A percentile compares a stretch with the other conserved stretches of the same genome.
Conservation (phyloP, 2,113 vertebrate genomes). For the Elephantulus edwardii region DNA sequence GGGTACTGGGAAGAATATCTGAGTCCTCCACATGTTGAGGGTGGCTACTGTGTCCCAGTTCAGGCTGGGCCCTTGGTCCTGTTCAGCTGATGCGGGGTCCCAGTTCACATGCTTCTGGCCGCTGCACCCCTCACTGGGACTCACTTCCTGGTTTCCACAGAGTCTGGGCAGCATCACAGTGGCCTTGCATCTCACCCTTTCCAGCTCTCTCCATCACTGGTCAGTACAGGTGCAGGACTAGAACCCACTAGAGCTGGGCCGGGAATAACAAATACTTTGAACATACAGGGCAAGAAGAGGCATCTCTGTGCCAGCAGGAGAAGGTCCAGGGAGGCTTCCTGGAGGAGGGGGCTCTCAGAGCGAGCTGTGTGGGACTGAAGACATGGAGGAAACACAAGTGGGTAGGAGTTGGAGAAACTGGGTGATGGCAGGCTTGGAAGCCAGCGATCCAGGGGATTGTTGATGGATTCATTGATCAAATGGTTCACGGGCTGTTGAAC, state of each 20-base stretch:
- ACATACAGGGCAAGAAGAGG: not conserved
- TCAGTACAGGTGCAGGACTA: not conserved
- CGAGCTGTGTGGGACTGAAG: not conserved
- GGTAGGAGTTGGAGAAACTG: not conserved
- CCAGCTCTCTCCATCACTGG: not conserved
- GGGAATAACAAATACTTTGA: not conserved
- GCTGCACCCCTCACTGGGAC: no score
- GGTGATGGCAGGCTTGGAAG: not conserved
- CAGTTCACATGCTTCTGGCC: no score
- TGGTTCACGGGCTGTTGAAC: not conserved
- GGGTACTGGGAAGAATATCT: no score
- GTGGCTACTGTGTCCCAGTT: not conserved
- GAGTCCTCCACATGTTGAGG: no score
- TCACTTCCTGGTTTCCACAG: not conserved
- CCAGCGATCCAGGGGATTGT: fast-evolving
- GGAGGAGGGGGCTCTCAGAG: not conserved
- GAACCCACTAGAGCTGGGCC: not conserved
- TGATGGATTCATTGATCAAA: not conserved
- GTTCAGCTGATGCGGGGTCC: fast-evolving
- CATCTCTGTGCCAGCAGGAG: not conserved
- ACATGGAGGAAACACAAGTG: not conserved
- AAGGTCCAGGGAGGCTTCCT: not conserved
- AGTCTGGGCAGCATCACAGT: not conserved
- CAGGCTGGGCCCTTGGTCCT: not conserved
- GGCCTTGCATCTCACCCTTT: not conserved